Conservation (phyloP, 1,140 invertebrate genomes). For the Caenorhabditis inopinata region DNA sequence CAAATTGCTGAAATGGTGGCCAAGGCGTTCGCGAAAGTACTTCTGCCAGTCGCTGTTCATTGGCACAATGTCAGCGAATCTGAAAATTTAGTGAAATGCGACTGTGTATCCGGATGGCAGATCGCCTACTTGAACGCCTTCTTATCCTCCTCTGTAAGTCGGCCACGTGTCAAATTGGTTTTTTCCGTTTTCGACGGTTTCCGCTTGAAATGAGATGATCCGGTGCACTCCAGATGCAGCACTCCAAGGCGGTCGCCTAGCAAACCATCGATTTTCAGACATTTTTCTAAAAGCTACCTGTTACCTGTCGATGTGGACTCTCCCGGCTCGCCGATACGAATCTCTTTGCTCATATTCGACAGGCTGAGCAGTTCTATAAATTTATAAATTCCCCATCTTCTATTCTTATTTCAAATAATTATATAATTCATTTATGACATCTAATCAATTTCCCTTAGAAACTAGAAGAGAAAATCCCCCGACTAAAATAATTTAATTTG, state of each 20-base stretch:
- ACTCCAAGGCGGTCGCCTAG: not conserved
- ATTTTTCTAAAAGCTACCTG: no score
- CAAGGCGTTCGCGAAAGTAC: conserved; percentile 23
- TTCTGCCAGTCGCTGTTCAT: conserved; percentile 38
- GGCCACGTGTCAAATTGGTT: conserved; percentile 34
- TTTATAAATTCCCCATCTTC: no score
- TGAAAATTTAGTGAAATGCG: not conserved
- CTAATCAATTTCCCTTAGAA: no score
- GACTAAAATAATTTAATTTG: no score
- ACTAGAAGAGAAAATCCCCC: no score
- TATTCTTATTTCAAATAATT: no score
- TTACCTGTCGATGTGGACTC: no score
- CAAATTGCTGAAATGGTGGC: not conserved
- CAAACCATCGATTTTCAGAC: no score
- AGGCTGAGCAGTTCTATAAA: no score
- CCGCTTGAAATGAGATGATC: not conserved
- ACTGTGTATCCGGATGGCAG: not conserved
- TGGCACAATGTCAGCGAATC: conserved; percentile 38
- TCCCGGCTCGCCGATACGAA: not conserved
- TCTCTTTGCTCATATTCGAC: not conserved
- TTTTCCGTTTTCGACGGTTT: not conserved
- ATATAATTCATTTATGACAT: no score
- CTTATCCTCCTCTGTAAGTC: conserved; percentile 30
- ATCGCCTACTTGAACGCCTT: conserved; percentile 28
- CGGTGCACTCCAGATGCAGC: not conserved